Evolutionary conservation across 1,140 invertebrate species (phyloP).

Genomic region (Drosophila funebris): DNA sequence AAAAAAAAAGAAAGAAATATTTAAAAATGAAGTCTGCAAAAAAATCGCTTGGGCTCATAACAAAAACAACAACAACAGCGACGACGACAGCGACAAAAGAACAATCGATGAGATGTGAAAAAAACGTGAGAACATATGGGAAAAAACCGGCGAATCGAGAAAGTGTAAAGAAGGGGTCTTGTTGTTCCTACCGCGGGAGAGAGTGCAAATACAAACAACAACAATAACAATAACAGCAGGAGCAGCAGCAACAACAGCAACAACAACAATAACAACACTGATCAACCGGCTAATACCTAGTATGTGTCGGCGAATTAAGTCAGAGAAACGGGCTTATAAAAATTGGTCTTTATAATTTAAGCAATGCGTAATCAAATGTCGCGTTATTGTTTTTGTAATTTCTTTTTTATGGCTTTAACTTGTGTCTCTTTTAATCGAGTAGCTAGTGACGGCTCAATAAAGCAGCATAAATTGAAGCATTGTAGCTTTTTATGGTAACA

Average conservation of each 20-base stretch:
- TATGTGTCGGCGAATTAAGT: not conserved
- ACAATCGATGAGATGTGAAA: slow-evolving; percentile 20
- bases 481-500: too few species aligned
- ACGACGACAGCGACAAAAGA: slow-evolving; percentile 11
- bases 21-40: slow-evolving; percentile 56
- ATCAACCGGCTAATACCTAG: not conserved
- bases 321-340: not conserved
- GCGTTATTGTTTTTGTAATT: too few species aligned
- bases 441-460: too few species aligned
- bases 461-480: too few species aligned
- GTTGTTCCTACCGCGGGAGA: not conserved
- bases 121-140: slow-evolving; percentile 35
- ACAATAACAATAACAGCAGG: not conserved
- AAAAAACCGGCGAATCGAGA: not conserved
- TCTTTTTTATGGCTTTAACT: too few species aligned
- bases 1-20: slow-evolving; percentile 22
- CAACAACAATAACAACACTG: too few species aligned
- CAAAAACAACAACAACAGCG: slow-evolving; percentile 44
- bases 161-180: not conserved
- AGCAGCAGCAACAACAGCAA: slow-evolving; percentile 5
- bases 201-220: slow-evolving; percentile 9
- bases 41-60: slow-evolving; percentile 50
- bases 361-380: too few species aligned
- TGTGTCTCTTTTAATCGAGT: too few species aligned
- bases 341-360: not conserved